phyloP scores from a whole-genome alignment of 2,888 invertebrate genomes.

The Stenodera caucasica region DNA sequence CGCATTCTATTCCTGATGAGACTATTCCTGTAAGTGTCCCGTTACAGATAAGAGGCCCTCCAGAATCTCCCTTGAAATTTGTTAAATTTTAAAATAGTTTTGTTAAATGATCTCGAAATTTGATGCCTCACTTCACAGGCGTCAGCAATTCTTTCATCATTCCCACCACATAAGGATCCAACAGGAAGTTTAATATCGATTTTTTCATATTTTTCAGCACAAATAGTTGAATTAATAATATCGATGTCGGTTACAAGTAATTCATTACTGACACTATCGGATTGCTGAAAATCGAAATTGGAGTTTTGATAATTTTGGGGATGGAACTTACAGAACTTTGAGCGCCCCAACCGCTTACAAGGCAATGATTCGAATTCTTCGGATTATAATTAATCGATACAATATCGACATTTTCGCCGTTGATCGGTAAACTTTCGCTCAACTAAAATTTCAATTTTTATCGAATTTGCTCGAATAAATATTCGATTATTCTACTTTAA shows the following conservation, averaged over 20 bases:
- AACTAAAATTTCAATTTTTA: neutral
- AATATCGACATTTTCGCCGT: neutral
- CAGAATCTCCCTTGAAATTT: constrained; percentile 12
- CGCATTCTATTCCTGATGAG: too few species aligned
- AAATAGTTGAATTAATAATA: neutral
- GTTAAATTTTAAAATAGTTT: constrained; percentile 11
- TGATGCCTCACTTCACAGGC: neutral
- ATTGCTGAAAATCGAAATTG: neutral
- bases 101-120: neutral
- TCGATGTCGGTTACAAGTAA: neutral
- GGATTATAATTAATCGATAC: neutral
- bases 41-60: too few species aligned
- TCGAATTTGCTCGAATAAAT: neutral
- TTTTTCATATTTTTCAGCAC: neutral
- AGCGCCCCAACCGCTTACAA: constrained; percentile 12
- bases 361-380: neutral
- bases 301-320: neutral
- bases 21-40: too few species aligned
- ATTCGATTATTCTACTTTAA: constrained; percentile 8
- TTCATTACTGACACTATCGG: neutral
- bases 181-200: neutral
- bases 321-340: constrained; percentile 7
- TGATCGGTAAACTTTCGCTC: constrained; percentile 2
- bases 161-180: neutral
- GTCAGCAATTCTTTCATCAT: neutral